A percentile compares a stretch with the other conserved stretches of the same genome.
Conservation (phyloP, 2,113 vertebrate genomes). For the Heloderma charlesbogerti region DNA sequence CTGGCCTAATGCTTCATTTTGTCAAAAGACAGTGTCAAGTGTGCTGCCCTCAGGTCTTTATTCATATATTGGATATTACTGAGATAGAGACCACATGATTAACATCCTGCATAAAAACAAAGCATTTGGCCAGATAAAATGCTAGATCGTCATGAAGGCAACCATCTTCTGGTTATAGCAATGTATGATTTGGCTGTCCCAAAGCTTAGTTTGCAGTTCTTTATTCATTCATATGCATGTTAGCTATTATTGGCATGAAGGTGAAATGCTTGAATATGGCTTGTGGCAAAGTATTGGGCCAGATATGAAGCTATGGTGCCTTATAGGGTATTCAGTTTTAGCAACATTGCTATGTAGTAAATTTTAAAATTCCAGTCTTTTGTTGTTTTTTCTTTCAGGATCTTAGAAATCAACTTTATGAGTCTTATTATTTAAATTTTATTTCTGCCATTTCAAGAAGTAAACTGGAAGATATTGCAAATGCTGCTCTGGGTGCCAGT, state of each 20-base stretch:
- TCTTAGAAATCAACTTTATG: conserved; percentile 95
- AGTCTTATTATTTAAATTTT: conserved; percentile 97
- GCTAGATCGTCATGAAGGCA: too few species aligned
- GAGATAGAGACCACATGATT: neutral
- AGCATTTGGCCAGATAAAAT: neutral
- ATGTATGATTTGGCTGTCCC: neutral
- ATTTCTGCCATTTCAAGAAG: conserved; percentile 98
- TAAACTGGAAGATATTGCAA: conserved; percentile 98
- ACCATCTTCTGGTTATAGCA: neutral
- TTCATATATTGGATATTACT: neutral
- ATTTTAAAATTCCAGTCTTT: conserved; percentile 14
- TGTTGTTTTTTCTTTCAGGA: conserved; percentile 81
- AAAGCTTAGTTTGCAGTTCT: neutral
- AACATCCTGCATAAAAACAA: neutral
- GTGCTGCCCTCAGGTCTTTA: neutral
- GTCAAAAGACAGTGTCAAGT: neutral
- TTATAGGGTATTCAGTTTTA: neutral
- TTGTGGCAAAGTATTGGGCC: neutral
- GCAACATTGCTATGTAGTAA: neutral
- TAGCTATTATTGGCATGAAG: neutral
- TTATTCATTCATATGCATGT: neutral
- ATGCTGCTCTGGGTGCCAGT: conserved; percentile 92
- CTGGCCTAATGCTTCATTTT: neutral
- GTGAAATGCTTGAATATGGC: neutral
- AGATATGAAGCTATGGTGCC: neutral